These are phyloP conservation scores for Semnornis frantzii DNA, from an alignment of 2,113 vertebrate species.

Conservation along the genomic window DNA sequence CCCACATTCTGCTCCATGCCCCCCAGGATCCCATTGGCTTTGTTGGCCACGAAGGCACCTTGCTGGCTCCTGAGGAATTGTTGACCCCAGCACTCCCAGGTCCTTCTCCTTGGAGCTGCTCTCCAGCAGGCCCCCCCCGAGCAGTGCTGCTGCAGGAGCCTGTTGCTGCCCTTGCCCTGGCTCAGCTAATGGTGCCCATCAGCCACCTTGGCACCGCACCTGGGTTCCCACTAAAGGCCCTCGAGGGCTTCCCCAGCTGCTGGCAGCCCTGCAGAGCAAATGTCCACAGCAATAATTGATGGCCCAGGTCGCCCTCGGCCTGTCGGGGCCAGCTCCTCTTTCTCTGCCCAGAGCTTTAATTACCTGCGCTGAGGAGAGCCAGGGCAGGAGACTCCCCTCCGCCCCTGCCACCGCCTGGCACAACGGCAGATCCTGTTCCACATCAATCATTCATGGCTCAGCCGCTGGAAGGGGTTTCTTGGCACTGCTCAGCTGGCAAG, in stretches of 20 bases:
- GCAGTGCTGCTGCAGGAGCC: too few species aligned
- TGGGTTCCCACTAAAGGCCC: too few species aligned
- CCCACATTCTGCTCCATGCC: too few species aligned
- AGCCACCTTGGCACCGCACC: accelerated
- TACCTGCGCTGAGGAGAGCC: background rate
- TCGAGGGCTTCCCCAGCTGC: background rate
- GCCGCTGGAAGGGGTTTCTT: background rate
- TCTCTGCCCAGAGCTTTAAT: slow-evolving; percentile 13
- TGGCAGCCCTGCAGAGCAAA: background rate
- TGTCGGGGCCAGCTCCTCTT: background rate
- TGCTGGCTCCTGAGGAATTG: too few species aligned
- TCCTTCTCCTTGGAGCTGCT: too few species aligned
- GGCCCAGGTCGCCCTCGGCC: background rate
- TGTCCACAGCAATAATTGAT: background rate
- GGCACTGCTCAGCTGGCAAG: background rate
- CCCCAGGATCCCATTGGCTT: too few species aligned
- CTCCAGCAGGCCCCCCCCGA: too few species aligned
- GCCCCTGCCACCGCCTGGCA: accelerated
- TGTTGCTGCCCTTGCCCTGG: too few species aligned
- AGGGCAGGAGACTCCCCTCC: background rate
- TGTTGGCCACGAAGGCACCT: too few species aligned
- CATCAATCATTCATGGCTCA: slow-evolving; percentile 28
- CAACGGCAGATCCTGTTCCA: slow-evolving; percentile 47
- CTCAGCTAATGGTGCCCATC: background rate
- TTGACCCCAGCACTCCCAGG: too few species aligned